phyloP scores from a whole-genome alignment of 2,113 vertebrate genomes.

The Callithrix jacchus region DNA sequence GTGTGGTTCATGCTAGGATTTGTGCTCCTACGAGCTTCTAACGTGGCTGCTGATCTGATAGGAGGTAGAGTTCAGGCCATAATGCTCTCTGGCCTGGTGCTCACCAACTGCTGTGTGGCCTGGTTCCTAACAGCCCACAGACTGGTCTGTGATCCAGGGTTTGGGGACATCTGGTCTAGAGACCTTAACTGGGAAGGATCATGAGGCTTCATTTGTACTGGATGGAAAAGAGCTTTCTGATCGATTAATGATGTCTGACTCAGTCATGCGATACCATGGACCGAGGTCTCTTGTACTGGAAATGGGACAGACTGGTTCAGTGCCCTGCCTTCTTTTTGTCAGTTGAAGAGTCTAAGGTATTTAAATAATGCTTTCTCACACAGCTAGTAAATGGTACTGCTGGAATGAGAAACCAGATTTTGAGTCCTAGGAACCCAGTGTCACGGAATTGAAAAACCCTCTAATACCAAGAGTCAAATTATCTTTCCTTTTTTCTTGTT shows the following conservation, averaged over 20 bases:
- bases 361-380: not conserved
- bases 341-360: not conserved
- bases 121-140: too few species aligned
- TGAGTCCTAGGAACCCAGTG: not conserved
- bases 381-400: not conserved
- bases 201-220: not conserved
- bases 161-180: not conserved
- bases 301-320: not conserved
- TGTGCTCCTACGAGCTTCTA: too few species aligned
- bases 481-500: not conserved
- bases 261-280: not conserved
- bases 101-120: too few species aligned
- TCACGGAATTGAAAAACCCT: not conserved
- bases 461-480: not conserved
- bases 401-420: not conserved
- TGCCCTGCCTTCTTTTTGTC: not conserved
- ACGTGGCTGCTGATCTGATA: too few species aligned
- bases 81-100: too few species aligned
- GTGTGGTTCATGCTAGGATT: too few species aligned
- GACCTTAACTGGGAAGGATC: not conserved
- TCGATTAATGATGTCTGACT: not conserved
- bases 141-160: too few species aligned
- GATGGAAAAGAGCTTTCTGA: not conserved
- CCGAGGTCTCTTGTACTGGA: not conserved
- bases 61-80: too few species aligned